A percentile compares a stretch with the other conserved stretches of the same genome.
Evolutionary conservation across 92 coral and sea anemone genomes (phyloP).

Genomic region (Muricea muricata): DNA sequence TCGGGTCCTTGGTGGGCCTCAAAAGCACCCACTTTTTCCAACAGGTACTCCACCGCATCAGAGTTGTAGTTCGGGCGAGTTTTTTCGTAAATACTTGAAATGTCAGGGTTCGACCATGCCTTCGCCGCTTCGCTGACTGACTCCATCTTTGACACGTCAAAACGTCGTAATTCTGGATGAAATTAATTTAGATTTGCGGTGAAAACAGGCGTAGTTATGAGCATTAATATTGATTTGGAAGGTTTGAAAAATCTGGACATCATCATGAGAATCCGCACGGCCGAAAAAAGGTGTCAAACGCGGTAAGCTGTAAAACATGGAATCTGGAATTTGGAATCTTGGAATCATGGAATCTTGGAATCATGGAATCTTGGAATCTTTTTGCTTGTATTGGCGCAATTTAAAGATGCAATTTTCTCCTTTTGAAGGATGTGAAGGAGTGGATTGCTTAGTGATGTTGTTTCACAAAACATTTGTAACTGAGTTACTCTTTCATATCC

Average conservation of each 20-base stretch:
- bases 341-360: too few relatives aligned
- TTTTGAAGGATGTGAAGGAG: too few relatives aligned
- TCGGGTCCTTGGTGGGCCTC: constrained; percentile 24
- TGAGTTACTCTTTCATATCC: too few relatives aligned
- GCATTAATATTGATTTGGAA: not conserved
- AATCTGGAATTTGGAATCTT: too few relatives aligned
- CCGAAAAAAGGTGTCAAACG: too few relatives aligned
- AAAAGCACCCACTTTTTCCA: constrained; percentile 73
- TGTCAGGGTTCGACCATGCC: not conserved
- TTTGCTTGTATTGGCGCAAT: too few relatives aligned
- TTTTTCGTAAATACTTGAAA: constrained; percentile 65
- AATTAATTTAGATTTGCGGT: not conserved
- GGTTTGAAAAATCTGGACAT: not conserved
- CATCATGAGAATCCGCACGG: not conserved
- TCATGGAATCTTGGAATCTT: too few relatives aligned
- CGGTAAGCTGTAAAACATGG: too few relatives aligned
- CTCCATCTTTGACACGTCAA: not conserved
- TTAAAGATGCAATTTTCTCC: too few relatives aligned
- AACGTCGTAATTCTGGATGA: not conserved
- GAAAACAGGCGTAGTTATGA: not conserved
- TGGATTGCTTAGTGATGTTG: too few relatives aligned
- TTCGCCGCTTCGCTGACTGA: not conserved
- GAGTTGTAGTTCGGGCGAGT: constrained; percentile 79
- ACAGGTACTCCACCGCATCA: constrained; percentile 78
- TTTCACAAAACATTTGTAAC: too few relatives aligned